phyloP scores from a whole-genome alignment of 2,113 vertebrate species.

The Ceratotherium simum region DNA sequence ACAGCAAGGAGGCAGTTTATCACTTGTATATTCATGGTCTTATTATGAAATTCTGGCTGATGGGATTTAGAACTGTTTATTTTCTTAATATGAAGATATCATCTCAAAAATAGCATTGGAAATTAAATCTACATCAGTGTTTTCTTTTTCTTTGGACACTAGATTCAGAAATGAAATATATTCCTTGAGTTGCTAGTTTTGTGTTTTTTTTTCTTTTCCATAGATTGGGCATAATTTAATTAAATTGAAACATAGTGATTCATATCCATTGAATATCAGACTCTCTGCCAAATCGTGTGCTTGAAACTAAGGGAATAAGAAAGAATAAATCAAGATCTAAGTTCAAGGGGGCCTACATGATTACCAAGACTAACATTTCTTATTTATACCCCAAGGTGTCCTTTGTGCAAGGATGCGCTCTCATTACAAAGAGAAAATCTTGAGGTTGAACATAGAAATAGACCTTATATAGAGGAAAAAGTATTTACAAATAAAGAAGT shows the following conservation, averaged over 20 bases:
- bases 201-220: background rate
- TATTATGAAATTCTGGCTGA: background rate
- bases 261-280: background rate
- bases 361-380: background rate
- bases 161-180: background rate
- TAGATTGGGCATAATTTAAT: background rate
- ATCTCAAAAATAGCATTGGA: background rate
- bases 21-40: background rate
- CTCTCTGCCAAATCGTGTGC: background rate
- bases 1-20: background rate
- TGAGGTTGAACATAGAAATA: background rate
- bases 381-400: background rate
- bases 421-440: background rate
- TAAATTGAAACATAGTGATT: conserved; percentile 1
- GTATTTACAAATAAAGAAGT: background rate
- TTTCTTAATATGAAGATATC: background rate
- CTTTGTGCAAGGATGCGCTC: background rate
- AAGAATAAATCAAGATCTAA: background rate
- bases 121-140: background rate
- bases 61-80: background rate
- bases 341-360: background rate
- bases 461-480: background rate
- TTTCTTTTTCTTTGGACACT: background rate
- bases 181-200: background rate
- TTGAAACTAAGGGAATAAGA: background rate